Percentiles rank a stretch among this genome's conserved stretches.
Evolutionary conservation across 2,797 vertebrate genomes (phyloP).

Genomic region (Oreochromis grahami): DNA sequence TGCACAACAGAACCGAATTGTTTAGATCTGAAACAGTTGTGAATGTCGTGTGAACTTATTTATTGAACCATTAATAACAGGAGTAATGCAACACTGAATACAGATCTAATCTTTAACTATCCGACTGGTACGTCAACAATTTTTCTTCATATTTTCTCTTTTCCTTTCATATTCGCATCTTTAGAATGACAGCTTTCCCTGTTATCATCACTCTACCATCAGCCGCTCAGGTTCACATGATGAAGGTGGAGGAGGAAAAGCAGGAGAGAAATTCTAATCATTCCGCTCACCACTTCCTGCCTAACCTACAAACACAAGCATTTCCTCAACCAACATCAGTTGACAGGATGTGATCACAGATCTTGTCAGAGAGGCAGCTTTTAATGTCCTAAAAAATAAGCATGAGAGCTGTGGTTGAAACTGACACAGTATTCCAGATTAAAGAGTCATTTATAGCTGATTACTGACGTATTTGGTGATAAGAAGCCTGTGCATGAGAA

Average conservation of each 20-base stretch:
- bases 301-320: constrained; percentile 31
- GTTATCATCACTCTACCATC: constrained; percentile 3
- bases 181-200: constrained; percentile 41
- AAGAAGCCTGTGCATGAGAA: neutral
- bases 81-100: neutral
- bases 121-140: neutral
- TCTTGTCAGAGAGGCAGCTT: constrained; percentile 11
- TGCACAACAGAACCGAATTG: neutral
- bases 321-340: constrained; percentile 42
- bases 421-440: neutral
- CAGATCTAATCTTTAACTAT: neutral
- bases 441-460: neutral
- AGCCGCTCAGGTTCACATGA: constrained; percentile 27
- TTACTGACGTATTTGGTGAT: neutral
- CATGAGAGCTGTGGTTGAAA: neutral
- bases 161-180: neutral
- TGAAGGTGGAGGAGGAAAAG: constrained; percentile 32
- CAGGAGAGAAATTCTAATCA: constrained; percentile 48
- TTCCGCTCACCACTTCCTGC: constrained; percentile 56
- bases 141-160: neutral
- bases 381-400: constrained; percentile 16
- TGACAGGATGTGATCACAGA: constrained; percentile 44
- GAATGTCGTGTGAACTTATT: neutral
- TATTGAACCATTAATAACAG: neutral
- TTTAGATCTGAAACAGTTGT: neutral